A percentile compares a stretch with the other conserved stretches of the same genome.
Conservation (phyloP, 2,797 vertebrate genomes). For the Acestrorhynchus altus region DNA sequence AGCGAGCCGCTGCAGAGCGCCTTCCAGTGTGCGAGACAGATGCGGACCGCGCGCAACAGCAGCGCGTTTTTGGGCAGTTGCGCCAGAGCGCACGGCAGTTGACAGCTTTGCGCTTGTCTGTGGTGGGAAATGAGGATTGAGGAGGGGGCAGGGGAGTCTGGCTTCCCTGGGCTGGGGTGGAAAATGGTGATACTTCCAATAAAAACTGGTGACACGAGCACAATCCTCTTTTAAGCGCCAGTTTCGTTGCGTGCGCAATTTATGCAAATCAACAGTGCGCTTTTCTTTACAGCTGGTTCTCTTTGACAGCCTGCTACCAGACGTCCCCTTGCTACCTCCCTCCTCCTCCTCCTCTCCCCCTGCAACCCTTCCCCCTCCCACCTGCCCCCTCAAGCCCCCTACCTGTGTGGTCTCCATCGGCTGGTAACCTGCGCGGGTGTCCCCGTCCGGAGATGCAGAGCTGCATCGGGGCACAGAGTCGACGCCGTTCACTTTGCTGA, state of each 20-base stretch:
- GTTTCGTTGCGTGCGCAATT: not conserved
- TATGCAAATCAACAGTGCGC: not conserved
- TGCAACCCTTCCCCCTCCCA: not conserved
- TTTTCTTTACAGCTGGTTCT: not conserved
- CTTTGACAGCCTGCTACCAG: not conserved
- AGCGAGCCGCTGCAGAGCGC: slow-evolving; percentile 88
- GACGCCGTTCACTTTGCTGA: slow-evolving; percentile 81
- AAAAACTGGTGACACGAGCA: not conserved
- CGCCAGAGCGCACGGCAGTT: not conserved
- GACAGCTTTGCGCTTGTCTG: not conserved
- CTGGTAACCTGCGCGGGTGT: slow-evolving; percentile 80
- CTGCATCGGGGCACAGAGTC: slow-evolving; percentile 89
- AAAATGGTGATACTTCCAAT: not conserved
- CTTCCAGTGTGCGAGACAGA: slow-evolving; percentile 56
- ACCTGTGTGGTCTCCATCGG: slow-evolving; percentile 88
- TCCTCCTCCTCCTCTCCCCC: not conserved
- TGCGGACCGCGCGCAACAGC: not conserved
- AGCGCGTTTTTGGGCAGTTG: too few species aligned
- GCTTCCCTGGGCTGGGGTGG: not conserved
- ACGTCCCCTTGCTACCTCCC: not conserved
- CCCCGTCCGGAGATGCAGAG: slow-evolving; percentile 86
- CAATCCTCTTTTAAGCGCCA: not conserved
- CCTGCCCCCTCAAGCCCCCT: slow-evolving; percentile 32
- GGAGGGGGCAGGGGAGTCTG: not conserved
- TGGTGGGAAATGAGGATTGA: not conserved